A percentile compares a stretch with the other conserved stretches of the same genome.
Conservation (phyloP, 1,140 invertebrate species). For the Teleogryllus occipitalis region DNA sequence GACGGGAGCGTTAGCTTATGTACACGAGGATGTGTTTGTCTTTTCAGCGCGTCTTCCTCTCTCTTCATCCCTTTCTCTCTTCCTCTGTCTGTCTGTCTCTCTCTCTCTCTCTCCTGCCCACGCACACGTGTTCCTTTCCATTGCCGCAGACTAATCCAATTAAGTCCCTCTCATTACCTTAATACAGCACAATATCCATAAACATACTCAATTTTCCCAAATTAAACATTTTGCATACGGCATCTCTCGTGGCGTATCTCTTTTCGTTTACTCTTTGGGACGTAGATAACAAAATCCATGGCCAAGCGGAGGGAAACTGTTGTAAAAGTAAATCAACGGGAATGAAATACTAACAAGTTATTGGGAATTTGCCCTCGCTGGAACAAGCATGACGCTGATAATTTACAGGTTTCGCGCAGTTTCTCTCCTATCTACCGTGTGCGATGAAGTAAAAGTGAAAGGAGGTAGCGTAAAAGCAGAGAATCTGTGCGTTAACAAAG, state of each 20-base stretch:
- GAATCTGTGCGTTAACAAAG: too few species aligned
- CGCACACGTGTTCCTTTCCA: not conserved
- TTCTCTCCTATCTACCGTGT: too few species aligned
- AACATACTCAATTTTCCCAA: not conserved
- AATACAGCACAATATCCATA: not conserved
- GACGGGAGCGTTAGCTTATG: not conserved
- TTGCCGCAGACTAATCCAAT: not conserved
- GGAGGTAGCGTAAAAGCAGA: too few species aligned
- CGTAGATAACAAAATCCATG: not conserved
- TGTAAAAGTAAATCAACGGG: not conserved
- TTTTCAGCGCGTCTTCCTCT: not conserved
- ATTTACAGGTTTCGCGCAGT: too few species aligned
- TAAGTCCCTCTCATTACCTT: not conserved
- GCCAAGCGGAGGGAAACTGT: not conserved
- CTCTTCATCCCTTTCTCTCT: too few species aligned
- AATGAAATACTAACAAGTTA: not conserved
- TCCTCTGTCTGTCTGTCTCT: too few species aligned
- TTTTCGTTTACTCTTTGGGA: not conserved
- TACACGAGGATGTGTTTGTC: not conserved
- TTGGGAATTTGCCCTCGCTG: not conserved
- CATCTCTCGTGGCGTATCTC: not conserved
- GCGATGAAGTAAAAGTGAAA: too few species aligned
- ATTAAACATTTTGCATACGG: slow-evolving; percentile 1
- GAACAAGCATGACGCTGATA: too few species aligned
- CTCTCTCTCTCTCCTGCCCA: too few species aligned